These are phyloP conservation scores for Tragulus kanchil DNA, from an alignment of 2,113 vertebrate genomes.

Conservation along the genomic window DNA sequence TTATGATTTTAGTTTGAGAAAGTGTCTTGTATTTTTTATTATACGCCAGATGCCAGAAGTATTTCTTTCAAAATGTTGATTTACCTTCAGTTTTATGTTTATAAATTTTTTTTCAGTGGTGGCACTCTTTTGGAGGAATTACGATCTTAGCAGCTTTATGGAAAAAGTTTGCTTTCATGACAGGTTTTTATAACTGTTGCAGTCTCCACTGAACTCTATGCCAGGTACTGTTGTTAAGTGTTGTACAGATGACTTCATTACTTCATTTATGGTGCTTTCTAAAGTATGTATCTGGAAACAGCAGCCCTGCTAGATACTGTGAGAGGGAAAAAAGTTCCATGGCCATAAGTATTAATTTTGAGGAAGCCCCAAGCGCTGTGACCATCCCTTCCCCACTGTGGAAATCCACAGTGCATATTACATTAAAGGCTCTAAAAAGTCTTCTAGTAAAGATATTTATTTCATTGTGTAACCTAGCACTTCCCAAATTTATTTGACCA, in stretches of 20 bases:
- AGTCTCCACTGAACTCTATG: slow-evolving; percentile 3
- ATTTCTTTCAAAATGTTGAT: slow-evolving; percentile 23
- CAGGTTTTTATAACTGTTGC: neutral
- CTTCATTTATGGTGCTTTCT: slow-evolving; percentile 15
- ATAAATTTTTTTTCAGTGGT: neutral
- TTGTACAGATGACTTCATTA: neutral
- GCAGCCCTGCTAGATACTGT: slow-evolving; percentile 2
- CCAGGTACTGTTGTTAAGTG: neutral
- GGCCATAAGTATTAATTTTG: neutral
- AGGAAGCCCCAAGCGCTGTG: neutral
- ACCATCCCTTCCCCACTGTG: neutral
- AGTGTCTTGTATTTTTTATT: slow-evolving; percentile 32
- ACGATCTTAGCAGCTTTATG: neutral
- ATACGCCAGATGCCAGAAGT: neutral
- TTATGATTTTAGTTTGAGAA: slow-evolving; percentile 58
- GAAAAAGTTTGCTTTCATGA: slow-evolving; percentile 48
- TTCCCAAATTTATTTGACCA: slow-evolving; percentile 4
- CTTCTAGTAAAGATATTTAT: neutral
- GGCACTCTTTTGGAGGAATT: neutral
- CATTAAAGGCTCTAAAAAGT: slow-evolving; percentile 14
- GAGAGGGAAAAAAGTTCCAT: neutral
- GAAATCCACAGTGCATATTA: neutral
- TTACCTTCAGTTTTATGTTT: slow-evolving; percentile 6
- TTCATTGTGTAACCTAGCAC: neutral
- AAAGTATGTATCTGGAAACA: slow-evolving; percentile 34